Percentiles rank a stretch among this genome's conserved stretches.
Conservation (phyloP, 2,113 vertebrate species). For the Embiotoca jacksoni region DNA sequence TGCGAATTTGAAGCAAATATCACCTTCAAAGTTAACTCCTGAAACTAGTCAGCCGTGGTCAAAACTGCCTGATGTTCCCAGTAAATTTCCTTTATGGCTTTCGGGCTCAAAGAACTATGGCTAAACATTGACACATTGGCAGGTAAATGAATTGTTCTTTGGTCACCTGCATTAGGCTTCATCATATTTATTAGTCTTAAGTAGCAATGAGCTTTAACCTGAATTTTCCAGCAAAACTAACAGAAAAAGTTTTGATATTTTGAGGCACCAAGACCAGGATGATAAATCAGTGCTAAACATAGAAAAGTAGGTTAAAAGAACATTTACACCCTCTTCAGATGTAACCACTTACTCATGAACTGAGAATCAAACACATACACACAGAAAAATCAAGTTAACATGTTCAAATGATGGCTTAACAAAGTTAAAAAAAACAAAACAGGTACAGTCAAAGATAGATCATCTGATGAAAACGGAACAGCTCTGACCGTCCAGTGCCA, state of each 20-base stretch:
- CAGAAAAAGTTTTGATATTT: neutral
- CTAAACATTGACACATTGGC: constrained; percentile 83
- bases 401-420: neutral
- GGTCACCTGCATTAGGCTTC: constrained; percentile 15
- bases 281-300: neutral
- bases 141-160: constrained; percentile 62
- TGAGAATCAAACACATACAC: neutral
- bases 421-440: neutral
- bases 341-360: neutral
- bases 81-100: constrained; percentile 85
- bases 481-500: constrained; percentile 94
- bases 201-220: constrained; percentile 14
- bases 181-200: constrained; percentile 20
- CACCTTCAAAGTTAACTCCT: constrained; percentile 87
- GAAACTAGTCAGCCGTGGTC: constrained; percentile 87
- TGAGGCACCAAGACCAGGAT: neutral
- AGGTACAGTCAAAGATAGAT: neutral
- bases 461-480: constrained; percentile 14
- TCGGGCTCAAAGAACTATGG: constrained; percentile 69
- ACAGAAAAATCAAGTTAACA: neutral
- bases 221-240: constrained; percentile 4
- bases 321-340: neutral
- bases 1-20: constrained; percentile 72
- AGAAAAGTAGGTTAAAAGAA: neutral
- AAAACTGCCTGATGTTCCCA: constrained; percentile 84